Evolutionary conservation across 2,888 invertebrate genomes (phyloP).

Genomic region (Lasius fuliginosus): DNA sequence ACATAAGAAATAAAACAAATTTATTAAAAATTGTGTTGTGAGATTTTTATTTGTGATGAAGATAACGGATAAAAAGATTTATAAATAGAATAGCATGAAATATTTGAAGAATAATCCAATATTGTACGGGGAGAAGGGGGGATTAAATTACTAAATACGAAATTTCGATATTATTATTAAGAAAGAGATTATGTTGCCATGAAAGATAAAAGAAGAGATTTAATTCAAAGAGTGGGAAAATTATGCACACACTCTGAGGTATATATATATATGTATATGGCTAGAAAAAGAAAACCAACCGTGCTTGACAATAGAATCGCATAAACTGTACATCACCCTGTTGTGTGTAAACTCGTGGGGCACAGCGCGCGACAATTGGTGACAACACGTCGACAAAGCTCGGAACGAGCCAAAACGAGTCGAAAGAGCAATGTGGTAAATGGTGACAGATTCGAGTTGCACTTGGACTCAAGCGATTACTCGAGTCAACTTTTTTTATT

Average conservation of each 20-base stretch:
- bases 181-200: background rate
- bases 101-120: background rate
- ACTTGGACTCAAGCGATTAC: slow-evolving; percentile 2
- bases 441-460: slow-evolving; percentile 51
- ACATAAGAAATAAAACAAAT: background rate
- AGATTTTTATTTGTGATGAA: background rate
- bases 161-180: background rate
- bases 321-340: slow-evolving; percentile 83
- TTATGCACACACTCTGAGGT: background rate
- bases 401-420: slow-evolving; percentile 75
- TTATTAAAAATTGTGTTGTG: background rate
- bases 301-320: slow-evolving; percentile 80
- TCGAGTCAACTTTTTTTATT: slow-evolving; percentile 3
- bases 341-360: slow-evolving; percentile 85
- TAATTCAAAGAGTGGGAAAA: slow-evolving; percentile 7
- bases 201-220: background rate
- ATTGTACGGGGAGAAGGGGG: too few relatives aligned
- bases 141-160: background rate
- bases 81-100: background rate
- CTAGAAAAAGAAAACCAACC: slow-evolving; percentile 55
- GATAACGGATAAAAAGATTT: background rate
- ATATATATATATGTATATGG: background rate
- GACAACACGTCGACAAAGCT: slow-evolving; percentile 82
- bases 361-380: slow-evolving; percentile 82
- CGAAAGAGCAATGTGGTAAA: slow-evolving; percentile 64